phyloP scores from a whole-genome alignment of 1,140 invertebrate species.

The Anoplophora glabripennis region DNA sequence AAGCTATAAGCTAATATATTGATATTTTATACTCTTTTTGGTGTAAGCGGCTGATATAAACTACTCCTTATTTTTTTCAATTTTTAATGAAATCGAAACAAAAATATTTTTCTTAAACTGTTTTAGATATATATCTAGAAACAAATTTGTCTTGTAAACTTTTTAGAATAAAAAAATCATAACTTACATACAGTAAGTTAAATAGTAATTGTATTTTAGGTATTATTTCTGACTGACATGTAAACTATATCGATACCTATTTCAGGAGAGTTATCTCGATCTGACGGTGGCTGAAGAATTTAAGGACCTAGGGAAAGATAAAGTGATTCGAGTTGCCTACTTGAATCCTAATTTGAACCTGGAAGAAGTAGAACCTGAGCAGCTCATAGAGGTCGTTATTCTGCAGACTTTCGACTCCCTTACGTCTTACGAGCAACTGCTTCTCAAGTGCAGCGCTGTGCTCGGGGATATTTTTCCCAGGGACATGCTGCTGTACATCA shows the following conservation, averaged over 20 bases:
- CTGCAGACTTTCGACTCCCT: conserved; percentile 59
- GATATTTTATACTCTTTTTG: too few species aligned
- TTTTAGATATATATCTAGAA: too few species aligned
- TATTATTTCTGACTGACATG: too few species aligned
- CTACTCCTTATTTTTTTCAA: too few species aligned
- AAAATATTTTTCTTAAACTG: too few species aligned
- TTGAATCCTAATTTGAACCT: conserved; percentile 36
- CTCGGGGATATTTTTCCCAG: conserved; percentile 58
- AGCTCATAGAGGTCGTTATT: conserved; percentile 53
- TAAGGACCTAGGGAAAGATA: conserved; percentile 17
- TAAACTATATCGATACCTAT: conserved; percentile 1
- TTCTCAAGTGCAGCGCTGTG: conserved; percentile 60
- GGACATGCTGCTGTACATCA: conserved; percentile 54
- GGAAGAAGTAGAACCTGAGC: conserved; percentile 44
- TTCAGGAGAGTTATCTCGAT: conserved; percentile 31
- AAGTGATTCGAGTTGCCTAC: conserved; percentile 37
- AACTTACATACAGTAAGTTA: too few species aligned
- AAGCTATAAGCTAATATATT: too few species aligned
- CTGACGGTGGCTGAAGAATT: conserved; percentile 21
- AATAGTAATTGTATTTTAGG: too few species aligned
- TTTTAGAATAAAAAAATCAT: too few species aligned
- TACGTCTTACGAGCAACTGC: conserved; percentile 57
- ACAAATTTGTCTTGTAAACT: too few species aligned
- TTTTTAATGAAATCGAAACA: too few species aligned
- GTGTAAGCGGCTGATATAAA: too few species aligned